Evolutionary conservation across 2,888 invertebrate genomes (phyloP).

Genomic region (Cataglyphis rosenhaueri): DNA sequence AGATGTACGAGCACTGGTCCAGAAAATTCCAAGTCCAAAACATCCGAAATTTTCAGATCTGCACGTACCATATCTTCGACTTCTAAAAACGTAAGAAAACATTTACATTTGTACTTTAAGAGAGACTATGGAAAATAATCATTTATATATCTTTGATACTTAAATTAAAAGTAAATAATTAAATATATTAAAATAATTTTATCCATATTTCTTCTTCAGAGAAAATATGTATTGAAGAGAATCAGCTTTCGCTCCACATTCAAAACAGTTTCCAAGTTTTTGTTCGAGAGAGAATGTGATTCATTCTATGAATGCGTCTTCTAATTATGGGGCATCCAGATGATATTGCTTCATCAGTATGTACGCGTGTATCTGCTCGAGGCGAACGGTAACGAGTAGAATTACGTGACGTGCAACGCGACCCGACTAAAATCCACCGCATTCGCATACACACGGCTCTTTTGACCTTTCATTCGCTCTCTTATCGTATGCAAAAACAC

Average conservation of each 20-base stretch:
- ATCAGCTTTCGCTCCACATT: too few relatives aligned
- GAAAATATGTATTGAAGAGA: not conserved
- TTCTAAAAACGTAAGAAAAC: conserved; percentile 23
- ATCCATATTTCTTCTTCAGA: too few relatives aligned
- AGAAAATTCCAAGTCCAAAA: conserved; percentile 5
- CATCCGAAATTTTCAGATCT: not conserved
- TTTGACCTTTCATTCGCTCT: conserved; percentile 47
- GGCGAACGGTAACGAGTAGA: conserved; percentile 15
- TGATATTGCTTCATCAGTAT: conserved; percentile 23
- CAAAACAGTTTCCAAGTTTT: not conserved
- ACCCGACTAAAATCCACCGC: conserved; percentile 38
- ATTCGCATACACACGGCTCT: conserved; percentile 25
- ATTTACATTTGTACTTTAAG: not conserved
- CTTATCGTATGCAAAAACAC: conserved; percentile 48
- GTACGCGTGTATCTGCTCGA: not conserved
- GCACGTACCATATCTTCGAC: not conserved
- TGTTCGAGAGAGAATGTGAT: not conserved
- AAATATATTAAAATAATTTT: not conserved
- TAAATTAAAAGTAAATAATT: not conserved
- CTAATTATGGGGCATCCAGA: conserved; percentile 9
- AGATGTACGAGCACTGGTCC: not conserved
- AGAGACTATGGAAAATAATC: not conserved
- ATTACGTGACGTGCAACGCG: conserved; percentile 35
- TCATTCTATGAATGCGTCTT: not conserved
- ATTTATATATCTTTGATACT: not conserved